These are phyloP conservation scores for Leontocebus nigricollis DNA, from an alignment of 2,797 vertebrate species.

Conservation along the genomic window DNA sequence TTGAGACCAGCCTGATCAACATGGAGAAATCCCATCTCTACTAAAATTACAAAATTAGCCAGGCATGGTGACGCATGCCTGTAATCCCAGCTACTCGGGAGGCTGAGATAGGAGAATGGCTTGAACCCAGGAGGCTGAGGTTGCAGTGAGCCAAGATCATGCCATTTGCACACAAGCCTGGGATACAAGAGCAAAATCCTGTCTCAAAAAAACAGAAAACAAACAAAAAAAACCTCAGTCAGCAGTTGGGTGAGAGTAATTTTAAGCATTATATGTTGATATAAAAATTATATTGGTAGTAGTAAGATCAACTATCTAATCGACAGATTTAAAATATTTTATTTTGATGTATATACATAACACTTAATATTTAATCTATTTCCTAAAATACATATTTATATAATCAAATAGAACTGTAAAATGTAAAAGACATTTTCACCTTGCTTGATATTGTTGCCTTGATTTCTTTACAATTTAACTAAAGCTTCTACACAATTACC, in stretches of 20 bases:
- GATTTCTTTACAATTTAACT: background rate
- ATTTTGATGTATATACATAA: background rate
- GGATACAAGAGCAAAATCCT: too few species aligned
- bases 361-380: background rate
- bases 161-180: too few species aligned
- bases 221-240: background rate
- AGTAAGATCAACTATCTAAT: background rate
- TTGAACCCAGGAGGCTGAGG: too few species aligned
- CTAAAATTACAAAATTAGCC: too few species aligned
- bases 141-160: too few species aligned
- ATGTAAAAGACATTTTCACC: background rate
- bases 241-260: background rate
- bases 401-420: background rate
- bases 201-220: too few species aligned
- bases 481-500: background rate
- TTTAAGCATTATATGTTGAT: background rate
- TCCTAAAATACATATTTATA: background rate
- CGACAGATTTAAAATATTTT: background rate
- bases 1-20: too few species aligned
- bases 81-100: too few species aligned
- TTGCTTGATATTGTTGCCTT: background rate
- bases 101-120: too few species aligned
- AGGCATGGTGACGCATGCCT: too few species aligned
- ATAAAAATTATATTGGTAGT: background rate
- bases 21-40: too few species aligned